Base-by-base conservation (phyloP, 1,140 invertebrate genomes). In the Temnothorax curvispinosus region DNA sequence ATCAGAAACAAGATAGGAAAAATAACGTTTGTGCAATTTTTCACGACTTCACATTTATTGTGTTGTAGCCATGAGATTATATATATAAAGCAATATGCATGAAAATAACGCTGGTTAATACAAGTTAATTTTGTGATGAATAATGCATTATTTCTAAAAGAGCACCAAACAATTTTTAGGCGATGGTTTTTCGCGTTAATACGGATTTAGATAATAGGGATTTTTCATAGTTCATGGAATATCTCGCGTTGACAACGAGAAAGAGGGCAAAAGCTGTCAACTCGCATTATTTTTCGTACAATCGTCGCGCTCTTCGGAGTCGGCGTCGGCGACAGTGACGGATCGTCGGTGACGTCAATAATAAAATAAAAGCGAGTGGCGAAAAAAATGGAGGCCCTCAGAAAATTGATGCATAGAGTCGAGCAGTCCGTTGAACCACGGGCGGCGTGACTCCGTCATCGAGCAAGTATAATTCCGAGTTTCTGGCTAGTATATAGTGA, bases 331-430 rank as follows among this genome's bases (percentile, higher is more conserved):
- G 87, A 89, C 88, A 81, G 77, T 87, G 88, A 90, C 82, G 88
- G 62, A 86, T 89, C 74, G 67, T 85, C 41, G 47, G 72, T 35
- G 87, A 67, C 50, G 76, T 50, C 52, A 71, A 86, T 81, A 89
- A 89, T 86, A 84, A 89, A 89, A 89, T 86, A 89, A 89, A 90
- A 86, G 77, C 80, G 74, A 85, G 76, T 15, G 76, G 32, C 54
- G 69, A 76, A 75, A 86, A 75, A 89, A 86, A 86, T 65, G 38
- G 32, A 62, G 6, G 4, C 52, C 56, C 60, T 75, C 67, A 52
- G 41, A 35, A 74, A 86, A 81, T 81, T 81, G 86, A 87, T 75
- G 81, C 87, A 88, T 85, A 44, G 80, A 75, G 21, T 58, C 50
- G 65, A 71, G 21, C 38, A 50, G 65, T 71, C 78, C 64, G 69